phyloP scores from a whole-genome alignment of 2,888 invertebrate species.

The Tipula helvola region DNA sequence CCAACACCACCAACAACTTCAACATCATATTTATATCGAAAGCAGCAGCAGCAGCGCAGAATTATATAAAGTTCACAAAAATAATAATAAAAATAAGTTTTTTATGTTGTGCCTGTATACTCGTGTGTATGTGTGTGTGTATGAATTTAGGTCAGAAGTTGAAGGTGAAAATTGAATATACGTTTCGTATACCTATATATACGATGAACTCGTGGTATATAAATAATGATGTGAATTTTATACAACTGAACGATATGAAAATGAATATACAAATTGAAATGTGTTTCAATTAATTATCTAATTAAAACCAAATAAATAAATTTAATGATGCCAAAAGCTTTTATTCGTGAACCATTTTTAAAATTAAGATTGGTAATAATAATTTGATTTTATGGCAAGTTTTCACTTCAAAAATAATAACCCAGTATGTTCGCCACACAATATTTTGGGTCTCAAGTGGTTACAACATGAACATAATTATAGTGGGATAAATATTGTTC shows the following conservation, averaged over 20 bases:
- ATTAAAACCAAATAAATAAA: background rate
- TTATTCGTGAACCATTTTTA: background rate
- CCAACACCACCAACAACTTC: background rate
- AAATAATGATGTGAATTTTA: background rate
- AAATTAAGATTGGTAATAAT: too few species aligned
- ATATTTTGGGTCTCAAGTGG: too few species aligned
- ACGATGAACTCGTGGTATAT: background rate
- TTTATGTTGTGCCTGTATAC: background rate
- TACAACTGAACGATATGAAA: background rate
- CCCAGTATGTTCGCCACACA: too few species aligned
- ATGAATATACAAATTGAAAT: background rate
- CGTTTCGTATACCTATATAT: background rate
- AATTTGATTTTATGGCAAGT: too few species aligned
- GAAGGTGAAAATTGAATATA: background rate
- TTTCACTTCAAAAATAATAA: too few species aligned
- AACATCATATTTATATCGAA: background rate
- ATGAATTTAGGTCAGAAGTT: background rate
- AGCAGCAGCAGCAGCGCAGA: background rate
- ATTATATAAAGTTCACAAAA: background rate
- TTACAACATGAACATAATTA: too few species aligned
- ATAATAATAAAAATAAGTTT: background rate
- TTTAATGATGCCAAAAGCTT: background rate
- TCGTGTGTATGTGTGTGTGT: background rate
- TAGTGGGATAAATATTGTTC: too few species aligned
- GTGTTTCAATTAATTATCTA: background rate